Evolutionary conservation across 2,113 vertebrate species (phyloP).

Genomic region (Gopherus evgoodei): DNA sequence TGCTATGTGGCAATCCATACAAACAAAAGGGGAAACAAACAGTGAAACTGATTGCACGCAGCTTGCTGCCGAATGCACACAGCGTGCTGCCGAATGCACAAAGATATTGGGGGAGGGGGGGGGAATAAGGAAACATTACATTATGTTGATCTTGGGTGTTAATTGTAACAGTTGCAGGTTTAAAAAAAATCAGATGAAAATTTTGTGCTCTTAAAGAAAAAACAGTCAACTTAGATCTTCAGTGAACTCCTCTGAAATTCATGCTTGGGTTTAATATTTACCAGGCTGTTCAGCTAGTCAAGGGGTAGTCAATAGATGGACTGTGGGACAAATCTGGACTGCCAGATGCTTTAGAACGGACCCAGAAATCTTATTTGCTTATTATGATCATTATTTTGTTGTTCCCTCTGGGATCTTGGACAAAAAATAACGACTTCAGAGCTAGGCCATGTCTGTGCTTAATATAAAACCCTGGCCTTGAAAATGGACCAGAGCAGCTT

Average conservation of each 20-base stretch:
- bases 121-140: not conserved
- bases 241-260: accelerated
- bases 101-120: accelerated
- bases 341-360: not conserved
- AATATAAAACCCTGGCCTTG: accelerated
- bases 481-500: accelerated
- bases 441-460: accelerated
- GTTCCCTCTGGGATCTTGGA: not conserved
- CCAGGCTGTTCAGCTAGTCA: accelerated
- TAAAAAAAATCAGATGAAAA: not conserved
- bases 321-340: not conserved
- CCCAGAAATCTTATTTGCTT: not conserved
- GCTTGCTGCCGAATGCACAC: too few relatives aligned
- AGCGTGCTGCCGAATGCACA: not conserved
- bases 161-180: not conserved
- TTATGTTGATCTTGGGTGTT: not conserved
- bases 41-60: not conserved
- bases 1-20: not conserved
- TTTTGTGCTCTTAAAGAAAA: not conserved
- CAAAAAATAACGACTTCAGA: not conserved
- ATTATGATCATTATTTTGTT: not conserved
- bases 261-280: accelerated
- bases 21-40: not conserved
- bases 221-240: accelerated
- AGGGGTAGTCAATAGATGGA: too few relatives aligned